These are phyloP conservation scores for Eupithecia inturbata DNA, from an alignment of 2,888 invertebrate genomes.

Conservation along the genomic window DNA sequence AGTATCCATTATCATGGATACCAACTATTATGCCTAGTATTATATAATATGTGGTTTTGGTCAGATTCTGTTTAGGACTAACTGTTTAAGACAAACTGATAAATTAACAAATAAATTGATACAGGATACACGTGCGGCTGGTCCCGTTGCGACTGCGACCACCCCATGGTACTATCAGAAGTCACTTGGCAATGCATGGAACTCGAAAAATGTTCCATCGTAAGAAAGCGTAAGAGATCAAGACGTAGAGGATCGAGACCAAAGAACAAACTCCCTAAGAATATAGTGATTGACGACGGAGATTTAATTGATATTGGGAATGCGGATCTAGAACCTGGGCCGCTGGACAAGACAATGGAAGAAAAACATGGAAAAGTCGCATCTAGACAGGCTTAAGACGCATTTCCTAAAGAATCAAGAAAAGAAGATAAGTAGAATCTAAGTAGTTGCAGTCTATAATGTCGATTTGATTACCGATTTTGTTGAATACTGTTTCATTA, in stretches of 20 bases:
- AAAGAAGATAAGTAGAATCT: too few relatives aligned
- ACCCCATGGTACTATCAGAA: conserved; percentile 58
- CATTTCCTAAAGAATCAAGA: too few relatives aligned
- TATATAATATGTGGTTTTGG: too few relatives aligned
- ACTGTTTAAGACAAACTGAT: too few relatives aligned
- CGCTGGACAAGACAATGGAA: neutral
- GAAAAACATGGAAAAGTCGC: neutral
- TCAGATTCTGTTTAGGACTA: too few relatives aligned
- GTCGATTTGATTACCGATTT: neutral
- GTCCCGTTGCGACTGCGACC: conserved; percentile 74
- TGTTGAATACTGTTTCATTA: neutral
- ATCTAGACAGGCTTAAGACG: neutral
- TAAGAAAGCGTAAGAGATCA: conserved; percentile 21
- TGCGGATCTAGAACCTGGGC: neutral
- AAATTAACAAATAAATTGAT: neutral
- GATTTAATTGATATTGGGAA: conserved; percentile 26
- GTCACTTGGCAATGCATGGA: conserved; percentile 50
- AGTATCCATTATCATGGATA: too few relatives aligned
- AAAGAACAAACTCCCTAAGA: conserved; percentile 16
- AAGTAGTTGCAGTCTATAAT: neutral
- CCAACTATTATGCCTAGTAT: too few relatives aligned
- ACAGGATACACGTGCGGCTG: conserved; percentile 75
- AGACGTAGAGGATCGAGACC: conserved; percentile 20
- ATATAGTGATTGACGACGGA: conserved; percentile 29
- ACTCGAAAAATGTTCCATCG: conserved; percentile 40